Conservation (phyloP, 2,113 vertebrate genomes). For the Amazona guildingii region DNA sequence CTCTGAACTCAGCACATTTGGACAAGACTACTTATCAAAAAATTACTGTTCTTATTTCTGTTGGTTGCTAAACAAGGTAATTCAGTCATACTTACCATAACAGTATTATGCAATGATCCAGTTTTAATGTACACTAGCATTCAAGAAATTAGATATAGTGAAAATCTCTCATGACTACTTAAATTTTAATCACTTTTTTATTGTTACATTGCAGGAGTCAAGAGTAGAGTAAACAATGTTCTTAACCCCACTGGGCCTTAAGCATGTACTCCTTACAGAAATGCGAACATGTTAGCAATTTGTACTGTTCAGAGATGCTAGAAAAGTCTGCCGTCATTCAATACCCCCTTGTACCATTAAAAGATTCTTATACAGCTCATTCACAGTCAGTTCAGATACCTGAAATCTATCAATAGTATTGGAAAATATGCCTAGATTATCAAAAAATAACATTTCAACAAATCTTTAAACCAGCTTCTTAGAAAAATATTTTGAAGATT, state of each 20-base stretch:
- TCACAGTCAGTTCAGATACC: constrained; percentile 1
- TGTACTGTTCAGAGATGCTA: constrained; percentile 38
- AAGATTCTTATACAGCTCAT: constrained; percentile 11
- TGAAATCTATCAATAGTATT: constrained; percentile 36
- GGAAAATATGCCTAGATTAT: not conserved
- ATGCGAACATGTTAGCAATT: constrained; percentile 45
- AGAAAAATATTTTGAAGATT: constrained; percentile 9
- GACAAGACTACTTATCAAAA: constrained; percentile 26
- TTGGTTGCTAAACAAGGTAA: constrained; percentile 46
- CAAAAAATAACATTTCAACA: not conserved
- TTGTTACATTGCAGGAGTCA: constrained; percentile 64
- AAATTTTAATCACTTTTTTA: constrained; percentile 75
- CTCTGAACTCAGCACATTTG: constrained; percentile 42
- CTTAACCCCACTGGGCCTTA: constrained; percentile 54
- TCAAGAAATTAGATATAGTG: constrained; percentile 64
- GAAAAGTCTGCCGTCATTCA: constrained; percentile 58
- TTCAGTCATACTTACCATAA: constrained; percentile 18
- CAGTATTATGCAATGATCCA: constrained; percentile 60
- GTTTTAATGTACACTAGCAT: constrained; percentile 53
- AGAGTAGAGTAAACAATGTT: constrained; percentile 67
- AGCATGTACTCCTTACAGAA: constrained; percentile 37
- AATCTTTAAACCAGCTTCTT: not conserved
- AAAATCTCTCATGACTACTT: constrained; percentile 70
- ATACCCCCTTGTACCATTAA: not conserved
- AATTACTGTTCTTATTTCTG: constrained; percentile 49